These are phyloP conservation scores for Notospermus geniculatus DNA, from an alignment of 1,140 invertebrate species.

Conservation along the genomic window DNA sequence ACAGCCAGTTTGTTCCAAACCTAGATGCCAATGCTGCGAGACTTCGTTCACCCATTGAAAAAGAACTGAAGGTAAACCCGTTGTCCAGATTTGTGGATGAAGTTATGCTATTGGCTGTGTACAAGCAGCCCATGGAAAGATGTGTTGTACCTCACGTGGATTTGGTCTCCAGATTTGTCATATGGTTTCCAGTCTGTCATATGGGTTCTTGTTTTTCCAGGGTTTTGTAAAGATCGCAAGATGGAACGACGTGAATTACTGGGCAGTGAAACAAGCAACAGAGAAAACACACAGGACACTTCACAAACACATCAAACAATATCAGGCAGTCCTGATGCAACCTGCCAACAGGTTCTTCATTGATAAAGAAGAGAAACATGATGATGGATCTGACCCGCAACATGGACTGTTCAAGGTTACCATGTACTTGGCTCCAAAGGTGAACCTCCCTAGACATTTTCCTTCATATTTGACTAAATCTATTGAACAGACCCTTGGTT, in stretches of 20 bases:
- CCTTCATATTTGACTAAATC: no score
- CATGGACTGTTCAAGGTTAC: no score
- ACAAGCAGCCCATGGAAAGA: no score
- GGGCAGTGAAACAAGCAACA: constrained; percentile 82
- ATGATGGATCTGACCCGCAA: not conserved
- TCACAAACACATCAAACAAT: constrained; percentile 82
- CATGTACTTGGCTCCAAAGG: no score
- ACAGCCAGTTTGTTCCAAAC: constrained; percentile 70
- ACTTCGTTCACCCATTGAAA: constrained; percentile 73
- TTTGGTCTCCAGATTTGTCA: no score
- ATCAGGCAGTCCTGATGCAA: constrained; percentile 61
- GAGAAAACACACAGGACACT: constrained; percentile 84
- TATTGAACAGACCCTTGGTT: no score
- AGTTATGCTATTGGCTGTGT: no score
- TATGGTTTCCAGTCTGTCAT: no score
- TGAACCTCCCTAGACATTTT: no score
- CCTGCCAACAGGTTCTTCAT: constrained; percentile 48
- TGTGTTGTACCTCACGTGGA: no score
- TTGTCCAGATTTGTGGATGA: not conserved
- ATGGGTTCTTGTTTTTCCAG: constrained; percentile 32
- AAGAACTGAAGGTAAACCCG: constrained; percentile 69
- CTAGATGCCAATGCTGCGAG: constrained; percentile 67
- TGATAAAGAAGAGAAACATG: constrained; percentile 7
- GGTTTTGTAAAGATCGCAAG: constrained; percentile 94
- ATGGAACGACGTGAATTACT: constrained; percentile 94